phyloP scores from a whole-genome alignment of 2,888 invertebrate genomes.

The Galerucella calmariensis region DNA sequence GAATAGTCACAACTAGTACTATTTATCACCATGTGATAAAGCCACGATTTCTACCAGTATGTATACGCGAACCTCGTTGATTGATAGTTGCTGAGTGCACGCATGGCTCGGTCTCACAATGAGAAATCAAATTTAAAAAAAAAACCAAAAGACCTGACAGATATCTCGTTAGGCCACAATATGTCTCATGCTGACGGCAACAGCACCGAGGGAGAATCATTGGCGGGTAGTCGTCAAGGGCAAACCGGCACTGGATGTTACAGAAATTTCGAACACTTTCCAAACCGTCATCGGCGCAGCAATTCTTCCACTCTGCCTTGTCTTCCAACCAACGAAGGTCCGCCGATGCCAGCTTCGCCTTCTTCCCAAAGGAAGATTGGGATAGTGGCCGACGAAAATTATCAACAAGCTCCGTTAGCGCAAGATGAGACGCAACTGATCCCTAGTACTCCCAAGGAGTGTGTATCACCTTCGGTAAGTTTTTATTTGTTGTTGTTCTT shows the following conservation, averaged over 20 bases:
- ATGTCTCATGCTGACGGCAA: constrained; percentile 89
- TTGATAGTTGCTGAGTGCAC: constrained; percentile 36
- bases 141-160: constrained; percentile 30
- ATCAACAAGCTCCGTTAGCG: constrained; percentile 58
- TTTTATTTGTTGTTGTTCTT: not conserved
- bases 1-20: too few relatives aligned
- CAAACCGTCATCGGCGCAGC: constrained; percentile 67
- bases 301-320: constrained; percentile 67
- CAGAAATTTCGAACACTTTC: constrained; percentile 80
- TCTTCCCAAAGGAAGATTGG: constrained; percentile 58
- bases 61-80: constrained; percentile 24
- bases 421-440: constrained; percentile 63
- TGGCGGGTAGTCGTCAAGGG: constrained; percentile 69
- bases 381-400: constrained; percentile 52
- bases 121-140: constrained; percentile 19
- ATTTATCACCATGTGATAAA: too few relatives aligned
- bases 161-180: constrained; percentile 82
- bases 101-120: constrained; percentile 20
- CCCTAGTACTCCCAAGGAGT: constrained; percentile 60
- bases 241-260: constrained; percentile 82
- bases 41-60: constrained; percentile 31
- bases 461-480: constrained; percentile 64
- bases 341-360: constrained; percentile 54
- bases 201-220: constrained; percentile 78
- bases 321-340: constrained; percentile 63